A percentile compares a stretch with the other conserved stretches of the same genome.
Conservation (phyloP, 2,797 vertebrate species). For the Danio tinwini region DNA sequence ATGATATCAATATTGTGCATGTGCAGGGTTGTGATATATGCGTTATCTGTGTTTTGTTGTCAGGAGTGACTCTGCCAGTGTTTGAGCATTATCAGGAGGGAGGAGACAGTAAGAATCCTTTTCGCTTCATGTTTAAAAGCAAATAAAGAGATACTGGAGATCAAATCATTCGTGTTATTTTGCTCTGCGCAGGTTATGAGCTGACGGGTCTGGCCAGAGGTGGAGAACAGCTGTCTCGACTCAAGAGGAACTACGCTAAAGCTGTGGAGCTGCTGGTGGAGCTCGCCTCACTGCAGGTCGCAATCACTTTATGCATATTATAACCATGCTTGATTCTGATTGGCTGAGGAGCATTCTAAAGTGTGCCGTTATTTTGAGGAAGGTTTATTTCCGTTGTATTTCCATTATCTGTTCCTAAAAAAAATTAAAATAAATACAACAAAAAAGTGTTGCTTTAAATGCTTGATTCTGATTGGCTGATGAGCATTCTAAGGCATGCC, state of each 20-base stretch:
- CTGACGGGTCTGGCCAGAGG: constrained; percentile 96
- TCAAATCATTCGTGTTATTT: not conserved
- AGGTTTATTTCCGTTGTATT: not conserved
- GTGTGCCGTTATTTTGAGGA: too few relatives aligned
- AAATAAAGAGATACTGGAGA: not conserved
- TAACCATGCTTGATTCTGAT: too few relatives aligned
- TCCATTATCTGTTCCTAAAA: too few relatives aligned
- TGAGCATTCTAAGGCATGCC: too few relatives aligned
- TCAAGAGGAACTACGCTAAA: constrained; percentile 98
- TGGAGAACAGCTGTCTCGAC: constrained; percentile 95
- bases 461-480: too few relatives aligned
- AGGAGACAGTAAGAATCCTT: constrained; percentile 89
- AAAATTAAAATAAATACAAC: too few relatives aligned
- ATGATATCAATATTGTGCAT: too few relatives aligned
- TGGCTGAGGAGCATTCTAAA: too few relatives aligned
- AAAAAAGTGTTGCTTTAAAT: too few relatives aligned
- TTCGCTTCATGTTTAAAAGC: not conserved
- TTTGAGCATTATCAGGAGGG: constrained; percentile 99
- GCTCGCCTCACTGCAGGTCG: constrained; percentile 93
- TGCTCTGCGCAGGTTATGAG: constrained; percentile 86
- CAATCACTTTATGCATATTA: not conserved
- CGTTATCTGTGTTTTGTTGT: constrained; percentile 24
- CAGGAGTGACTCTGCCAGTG: constrained; percentile 97
- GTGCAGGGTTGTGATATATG: too few relatives aligned
- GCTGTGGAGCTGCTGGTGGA: constrained; percentile 98